Base-by-base conservation (phyloP, 1,140 invertebrate genomes). In the Thrips palmi region DNA sequence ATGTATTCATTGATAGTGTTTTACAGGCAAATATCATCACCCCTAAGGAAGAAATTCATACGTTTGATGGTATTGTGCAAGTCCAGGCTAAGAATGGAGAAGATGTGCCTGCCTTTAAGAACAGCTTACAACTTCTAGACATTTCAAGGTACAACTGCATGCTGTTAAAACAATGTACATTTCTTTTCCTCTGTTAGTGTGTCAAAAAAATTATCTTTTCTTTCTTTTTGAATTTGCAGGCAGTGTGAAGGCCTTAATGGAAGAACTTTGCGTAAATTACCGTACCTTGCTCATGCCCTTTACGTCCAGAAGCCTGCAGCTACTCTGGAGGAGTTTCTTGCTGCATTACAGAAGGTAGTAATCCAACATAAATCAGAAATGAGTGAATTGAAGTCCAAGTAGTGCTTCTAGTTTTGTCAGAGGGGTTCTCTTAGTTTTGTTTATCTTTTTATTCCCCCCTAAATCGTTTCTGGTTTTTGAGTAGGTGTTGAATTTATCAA, bases 221-320 rank as follows among this genome's bases (percentile, higher is more conserved):
- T 48, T 44, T 24, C 50, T 43, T 46, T 41, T 47, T 41, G n/a
- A n/a, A n/a, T 33, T 56, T 57, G 18, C 48, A 70, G 66, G 34
- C 58, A 64, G 45, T 80, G 80, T 54, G 51, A 62, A 24, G 76
- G 76, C 8, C 48, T 92, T 6, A 93, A 87, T 60, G 88, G 86
- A 7, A 66, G 89, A 40, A 71, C 74, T 3, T 60, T 93, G 37
- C 64, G 86, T 25, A 92, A 92, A 58, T 63, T 94, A 44, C 87
- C 88, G 4, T 85, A 94, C 28, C 35, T 50, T 34, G 19, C n/a
- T n/a, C n/a, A n/a, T 34, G 33, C 23, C 4, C 19, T 21, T 18
- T 34, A 34, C 20, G 23, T 34, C 23, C 8, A 18, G 4, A n/a
- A 34, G 11, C 12, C 14, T n/a, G 12, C 11, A 21, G 33, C 23